phyloP scores from a whole-genome alignment of 2,888 invertebrate genomes.

The Tipula vernalis region DNA sequence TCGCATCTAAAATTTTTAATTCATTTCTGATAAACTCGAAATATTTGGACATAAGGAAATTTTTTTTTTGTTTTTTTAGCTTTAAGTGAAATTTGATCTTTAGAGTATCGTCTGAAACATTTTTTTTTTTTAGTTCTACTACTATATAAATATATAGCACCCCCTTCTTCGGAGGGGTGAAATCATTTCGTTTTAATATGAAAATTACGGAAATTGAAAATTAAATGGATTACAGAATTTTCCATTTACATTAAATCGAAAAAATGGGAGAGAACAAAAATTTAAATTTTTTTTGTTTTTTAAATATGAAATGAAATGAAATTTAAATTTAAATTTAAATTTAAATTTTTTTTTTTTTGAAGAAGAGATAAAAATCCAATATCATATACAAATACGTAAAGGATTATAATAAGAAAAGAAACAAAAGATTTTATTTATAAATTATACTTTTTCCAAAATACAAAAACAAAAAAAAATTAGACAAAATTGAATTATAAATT shows the following conservation, averaged over 20 bases:
- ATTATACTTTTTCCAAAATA: neutral
- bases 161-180: neutral
- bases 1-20: neutral
- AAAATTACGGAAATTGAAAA: neutral
- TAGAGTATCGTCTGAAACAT: neutral
- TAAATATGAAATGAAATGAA: neutral
- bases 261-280: neutral
- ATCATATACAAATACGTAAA: neutral
- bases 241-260: conserved; percentile 4
- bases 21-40: neutral
- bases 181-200: neutral
- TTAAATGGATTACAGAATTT: neutral
- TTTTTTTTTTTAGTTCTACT: neutral
- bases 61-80: neutral
- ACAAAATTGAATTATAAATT: neutral
- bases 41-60: neutral
- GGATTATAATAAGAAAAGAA: neutral
- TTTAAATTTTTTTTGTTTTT: neutral
- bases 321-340: neutral
- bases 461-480: neutral
- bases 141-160: neutral
- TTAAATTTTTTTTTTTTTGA: neutral
- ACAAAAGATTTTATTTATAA: neutral
- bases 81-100: neutral
- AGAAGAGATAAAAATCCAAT: neutral